These are phyloP conservation scores for Drosophila prolongata DNA, from an alignment of 2,888 invertebrate species.

Conservation along the genomic window DNA sequence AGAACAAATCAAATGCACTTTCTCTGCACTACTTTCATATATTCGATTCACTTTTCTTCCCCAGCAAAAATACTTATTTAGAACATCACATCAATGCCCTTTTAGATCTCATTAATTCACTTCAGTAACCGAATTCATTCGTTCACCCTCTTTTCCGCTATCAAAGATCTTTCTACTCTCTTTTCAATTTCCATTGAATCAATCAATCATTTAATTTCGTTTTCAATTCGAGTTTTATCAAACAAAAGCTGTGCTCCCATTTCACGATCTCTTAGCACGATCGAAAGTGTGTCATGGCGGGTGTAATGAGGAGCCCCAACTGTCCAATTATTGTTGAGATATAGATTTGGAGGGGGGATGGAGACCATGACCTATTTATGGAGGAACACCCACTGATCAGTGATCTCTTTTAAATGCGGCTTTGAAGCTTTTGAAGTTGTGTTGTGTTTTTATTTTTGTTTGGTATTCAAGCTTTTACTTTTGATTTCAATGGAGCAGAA, in stretches of 20 bases:
- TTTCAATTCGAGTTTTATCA: constrained; percentile 38
- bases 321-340: constrained; percentile 25
- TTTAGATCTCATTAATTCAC: constrained; percentile 27
- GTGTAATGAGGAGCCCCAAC: constrained; percentile 60
- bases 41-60: background rate
- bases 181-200: constrained; percentile 40
- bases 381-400: constrained; percentile 70
- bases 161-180: constrained; percentile 24
- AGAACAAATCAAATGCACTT: background rate
- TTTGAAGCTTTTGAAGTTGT: constrained; percentile 52
- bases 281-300: constrained; percentile 68
- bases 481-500: constrained; percentile 30
- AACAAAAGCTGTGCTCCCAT: constrained; percentile 36
- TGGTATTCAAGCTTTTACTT: constrained; percentile 46
- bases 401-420: constrained; percentile 44
- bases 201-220: constrained; percentile 37
- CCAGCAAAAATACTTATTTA: background rate
- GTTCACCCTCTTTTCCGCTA: constrained; percentile 8
- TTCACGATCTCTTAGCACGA: constrained; percentile 46
- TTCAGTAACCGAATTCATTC: background rate
- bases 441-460: constrained; percentile 8
- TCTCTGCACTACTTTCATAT: background rate
- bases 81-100: constrained; percentile 7
- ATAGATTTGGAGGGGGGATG: background rate
- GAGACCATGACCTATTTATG: constrained; percentile 64